phyloP scores from a whole-genome alignment of 2,113 vertebrate species.

The Acanthochromis polyacanthus region DNA sequence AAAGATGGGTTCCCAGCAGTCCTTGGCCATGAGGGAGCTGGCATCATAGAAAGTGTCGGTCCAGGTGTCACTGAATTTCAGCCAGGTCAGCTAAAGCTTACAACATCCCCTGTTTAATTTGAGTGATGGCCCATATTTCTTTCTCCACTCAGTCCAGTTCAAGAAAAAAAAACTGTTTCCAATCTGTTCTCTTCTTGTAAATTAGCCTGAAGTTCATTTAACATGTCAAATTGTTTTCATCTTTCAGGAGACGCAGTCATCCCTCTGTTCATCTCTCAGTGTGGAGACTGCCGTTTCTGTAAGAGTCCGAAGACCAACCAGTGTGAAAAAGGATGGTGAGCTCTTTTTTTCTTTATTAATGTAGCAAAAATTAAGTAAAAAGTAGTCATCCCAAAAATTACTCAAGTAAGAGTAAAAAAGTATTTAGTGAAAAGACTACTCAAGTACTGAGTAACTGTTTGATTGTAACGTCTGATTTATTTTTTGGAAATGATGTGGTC shows the following conservation, averaged over 20 bases:
- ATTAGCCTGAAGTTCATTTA: too few species aligned
- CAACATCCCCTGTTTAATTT: neutral
- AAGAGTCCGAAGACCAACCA: conserved; percentile 85
- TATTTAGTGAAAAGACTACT: too few species aligned
- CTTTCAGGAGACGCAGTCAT: conserved; percentile 90
- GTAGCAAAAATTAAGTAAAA: too few species aligned
- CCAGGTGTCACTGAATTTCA: conserved; percentile 87
- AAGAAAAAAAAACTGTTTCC: neutral
- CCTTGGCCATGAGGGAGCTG: conserved; percentile 89
- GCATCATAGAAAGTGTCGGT: conserved; percentile 90
- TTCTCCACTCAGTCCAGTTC: neutral
- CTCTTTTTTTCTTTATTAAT: conserved; percentile 10
- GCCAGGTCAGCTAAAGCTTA: conserved; percentile 74
- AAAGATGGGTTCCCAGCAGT: conserved; percentile 84
- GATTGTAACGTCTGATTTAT: too few species aligned
- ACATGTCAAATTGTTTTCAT: neutral
- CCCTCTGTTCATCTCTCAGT: conserved; percentile 86
- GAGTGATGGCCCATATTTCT: too few species aligned
- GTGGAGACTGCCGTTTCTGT: conserved; percentile 87
- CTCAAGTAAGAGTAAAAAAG: too few species aligned
- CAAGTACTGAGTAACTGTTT: too few species aligned
- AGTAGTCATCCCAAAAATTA: too few species aligned
- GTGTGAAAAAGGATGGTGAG: conserved; percentile 85
- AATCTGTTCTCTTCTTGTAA: neutral
- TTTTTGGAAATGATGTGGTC: too few species aligned